phyloP scores from a whole-genome alignment of 2,113 vertebrate genomes.

The Melanerpes formicivorus region DNA sequence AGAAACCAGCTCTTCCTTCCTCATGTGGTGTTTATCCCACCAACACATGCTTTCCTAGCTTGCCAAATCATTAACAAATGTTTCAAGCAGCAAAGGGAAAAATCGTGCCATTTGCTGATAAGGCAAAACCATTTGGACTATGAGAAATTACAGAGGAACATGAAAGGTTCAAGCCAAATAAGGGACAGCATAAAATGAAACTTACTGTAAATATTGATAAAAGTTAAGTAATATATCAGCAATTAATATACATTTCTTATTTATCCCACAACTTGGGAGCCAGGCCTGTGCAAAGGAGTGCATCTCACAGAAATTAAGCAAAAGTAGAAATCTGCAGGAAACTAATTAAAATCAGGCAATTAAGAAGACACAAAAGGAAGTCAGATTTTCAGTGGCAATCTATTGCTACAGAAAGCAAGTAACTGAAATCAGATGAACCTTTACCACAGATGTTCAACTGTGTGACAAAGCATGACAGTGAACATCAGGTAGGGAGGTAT shows the following conservation, averaged over 20 bases:
- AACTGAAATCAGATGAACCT: neutral
- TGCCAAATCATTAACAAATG: conserved; percentile 44
- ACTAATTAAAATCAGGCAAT: neutral
- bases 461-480: neutral
- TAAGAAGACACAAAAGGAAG: neutral
- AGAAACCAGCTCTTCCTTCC: conserved; percentile 1
- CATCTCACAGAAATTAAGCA: neutral
- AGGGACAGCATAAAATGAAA: neutral
- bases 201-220: conserved; percentile 30
- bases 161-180: conserved; percentile 41
- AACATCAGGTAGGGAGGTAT: neutral
- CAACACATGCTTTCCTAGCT: neutral
- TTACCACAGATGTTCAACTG: neutral
- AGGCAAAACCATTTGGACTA: conserved; percentile 43
- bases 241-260: conserved; percentile 9
- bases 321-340: neutral
- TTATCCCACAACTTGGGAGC: neutral
- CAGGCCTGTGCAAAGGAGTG: neutral
- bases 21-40: neutral
- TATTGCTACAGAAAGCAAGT: neutral
- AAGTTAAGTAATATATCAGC: neutral
- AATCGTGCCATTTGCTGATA: conserved; percentile 16
- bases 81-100: neutral
- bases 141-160: conserved; percentile 2
- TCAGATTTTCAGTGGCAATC: neutral